Percentiles rank a stretch among this genome's conserved stretches.
phyloP scores from a whole-genome alignment of 2,888 invertebrate genomes.

The Fissipunctia ypsillon region DNA sequence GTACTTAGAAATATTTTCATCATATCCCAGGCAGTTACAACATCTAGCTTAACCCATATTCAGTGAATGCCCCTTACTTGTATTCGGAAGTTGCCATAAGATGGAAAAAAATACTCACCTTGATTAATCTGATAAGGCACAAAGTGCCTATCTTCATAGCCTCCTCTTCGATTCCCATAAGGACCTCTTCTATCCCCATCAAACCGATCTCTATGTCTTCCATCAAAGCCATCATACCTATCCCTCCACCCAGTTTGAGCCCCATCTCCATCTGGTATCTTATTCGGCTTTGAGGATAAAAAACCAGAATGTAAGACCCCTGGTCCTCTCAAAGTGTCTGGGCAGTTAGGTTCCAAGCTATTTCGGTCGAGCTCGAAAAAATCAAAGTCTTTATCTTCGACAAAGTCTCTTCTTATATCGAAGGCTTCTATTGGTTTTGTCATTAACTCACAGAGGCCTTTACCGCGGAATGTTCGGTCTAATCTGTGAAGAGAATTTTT shows the following conservation, averaged over 20 bases:
- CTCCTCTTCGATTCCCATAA: constrained; percentile 71
- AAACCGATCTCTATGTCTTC: constrained; percentile 71
- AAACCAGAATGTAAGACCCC: constrained; percentile 86
- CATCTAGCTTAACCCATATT: no score
- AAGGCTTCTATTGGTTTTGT: constrained; percentile 93
- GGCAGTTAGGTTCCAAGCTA: constrained; percentile 92
- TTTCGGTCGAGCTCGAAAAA: constrained; percentile 95
- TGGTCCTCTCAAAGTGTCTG: constrained; percentile 81
- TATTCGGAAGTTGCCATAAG: no score
- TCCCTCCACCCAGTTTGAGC: constrained; percentile 72
- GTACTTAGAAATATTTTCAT: no score
- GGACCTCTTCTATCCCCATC: constrained; percentile 71
- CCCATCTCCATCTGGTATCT: constrained; percentile 64
- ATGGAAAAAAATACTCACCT: constrained; percentile 76
- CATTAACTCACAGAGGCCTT: constrained; percentile 94
- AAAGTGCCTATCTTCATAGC: constrained; percentile 83
- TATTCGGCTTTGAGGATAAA: constrained; percentile 81
- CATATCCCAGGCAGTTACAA: no score
- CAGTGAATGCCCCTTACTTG: no score
- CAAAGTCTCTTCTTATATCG: constrained; percentile 91
- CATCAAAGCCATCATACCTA: constrained; percentile 75
- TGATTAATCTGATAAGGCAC: constrained; percentile 90
- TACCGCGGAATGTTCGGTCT: constrained; percentile 92
- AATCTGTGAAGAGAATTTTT: constrained; percentile 85
- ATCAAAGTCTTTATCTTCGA: constrained; percentile 93